A percentile compares a stretch with the other conserved stretches of the same genome.
These are phyloP conservation scores for Mya arenaria DNA, from an alignment of 1,140 invertebrate species.

Conservation along the genomic window DNA sequence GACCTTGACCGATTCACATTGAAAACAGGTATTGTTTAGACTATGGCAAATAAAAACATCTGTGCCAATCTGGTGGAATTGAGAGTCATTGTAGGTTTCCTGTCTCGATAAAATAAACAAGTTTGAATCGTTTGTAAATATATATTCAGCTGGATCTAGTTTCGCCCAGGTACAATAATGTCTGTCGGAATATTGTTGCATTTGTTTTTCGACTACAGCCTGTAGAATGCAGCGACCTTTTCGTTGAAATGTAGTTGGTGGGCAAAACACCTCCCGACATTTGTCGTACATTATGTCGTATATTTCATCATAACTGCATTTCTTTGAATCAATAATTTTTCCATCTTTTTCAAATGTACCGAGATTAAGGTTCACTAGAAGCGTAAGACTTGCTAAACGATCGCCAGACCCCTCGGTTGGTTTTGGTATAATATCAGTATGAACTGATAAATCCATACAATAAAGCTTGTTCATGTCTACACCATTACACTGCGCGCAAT, in stretches of 20 bases:
- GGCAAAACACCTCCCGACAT: slow-evolving; percentile 58
- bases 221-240: no score
- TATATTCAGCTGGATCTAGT: slow-evolving; percentile 32
- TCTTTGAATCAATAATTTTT: neutral
- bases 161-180: slow-evolving; percentile 13
- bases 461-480: no score
- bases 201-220: no score
- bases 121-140: slow-evolving; percentile 31
- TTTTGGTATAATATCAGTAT: neutral
- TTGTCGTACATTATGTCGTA: slow-evolving; percentile 57
- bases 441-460: neutral
- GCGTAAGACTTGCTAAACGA: slow-evolving; percentile 10
- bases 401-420: slow-evolving; percentile 7
- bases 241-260: neutral
- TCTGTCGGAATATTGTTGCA: no score
- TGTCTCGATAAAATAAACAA: slow-evolving; percentile 12
- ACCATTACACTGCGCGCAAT: no score
- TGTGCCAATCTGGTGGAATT: slow-evolving; percentile 10
- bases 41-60: slow-evolving; percentile 24
- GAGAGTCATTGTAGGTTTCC: slow-evolving; percentile 13
- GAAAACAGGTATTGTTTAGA: no score
- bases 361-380: slow-evolving; percentile 64
- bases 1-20: no score
- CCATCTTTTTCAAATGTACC: neutral
- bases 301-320: slow-evolving; percentile 56